phyloP scores from a whole-genome alignment of 2,113 vertebrate genomes.

The Polypterus senegalus region DNA sequence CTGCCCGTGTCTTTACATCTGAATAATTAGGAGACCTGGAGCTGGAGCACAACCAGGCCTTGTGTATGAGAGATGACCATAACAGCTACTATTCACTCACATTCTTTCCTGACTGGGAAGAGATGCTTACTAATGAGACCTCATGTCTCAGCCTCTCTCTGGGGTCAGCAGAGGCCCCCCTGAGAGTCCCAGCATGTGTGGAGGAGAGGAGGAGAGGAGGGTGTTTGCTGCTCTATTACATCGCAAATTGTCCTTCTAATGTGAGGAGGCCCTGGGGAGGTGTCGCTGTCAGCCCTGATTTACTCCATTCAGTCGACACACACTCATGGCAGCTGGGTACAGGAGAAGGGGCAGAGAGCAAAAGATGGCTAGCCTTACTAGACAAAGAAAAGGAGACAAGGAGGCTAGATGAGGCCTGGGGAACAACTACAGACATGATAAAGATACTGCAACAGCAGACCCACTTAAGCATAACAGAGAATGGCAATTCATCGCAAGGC shows the following conservation, averaged over 20 bases:
- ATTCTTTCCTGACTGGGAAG: not conserved
- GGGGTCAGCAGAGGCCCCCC: constrained; percentile 21
- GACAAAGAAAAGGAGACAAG: not conserved
- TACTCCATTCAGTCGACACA: constrained; percentile 65
- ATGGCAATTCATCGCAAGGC: too few relatives aligned
- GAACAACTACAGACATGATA: too few relatives aligned
- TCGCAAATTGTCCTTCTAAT: constrained; percentile 75
- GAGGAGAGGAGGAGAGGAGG: not conserved
- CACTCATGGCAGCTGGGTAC: constrained; percentile 3
- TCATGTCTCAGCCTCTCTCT: constrained; percentile 16
- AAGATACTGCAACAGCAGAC: too few relatives aligned
- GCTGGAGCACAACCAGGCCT: too few relatives aligned
- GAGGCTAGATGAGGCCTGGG: too few relatives aligned
- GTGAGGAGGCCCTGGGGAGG: constrained; percentile 68
- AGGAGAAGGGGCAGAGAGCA: constrained; percentile 7
- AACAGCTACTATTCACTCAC: too few relatives aligned
- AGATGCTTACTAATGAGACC: not conserved
- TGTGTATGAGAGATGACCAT: too few relatives aligned
- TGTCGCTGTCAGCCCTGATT: constrained; percentile 81
- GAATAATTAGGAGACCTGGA: too few relatives aligned
- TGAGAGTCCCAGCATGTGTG: not conserved
- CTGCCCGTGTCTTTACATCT: too few relatives aligned
- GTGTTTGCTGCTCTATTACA: constrained; percentile 68
- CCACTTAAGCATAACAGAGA: too few relatives aligned
- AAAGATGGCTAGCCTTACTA: not conserved